Base-by-base conservation (phyloP, 2,888 invertebrate genomes). In the Hirtodrosophila confusa region DNA sequence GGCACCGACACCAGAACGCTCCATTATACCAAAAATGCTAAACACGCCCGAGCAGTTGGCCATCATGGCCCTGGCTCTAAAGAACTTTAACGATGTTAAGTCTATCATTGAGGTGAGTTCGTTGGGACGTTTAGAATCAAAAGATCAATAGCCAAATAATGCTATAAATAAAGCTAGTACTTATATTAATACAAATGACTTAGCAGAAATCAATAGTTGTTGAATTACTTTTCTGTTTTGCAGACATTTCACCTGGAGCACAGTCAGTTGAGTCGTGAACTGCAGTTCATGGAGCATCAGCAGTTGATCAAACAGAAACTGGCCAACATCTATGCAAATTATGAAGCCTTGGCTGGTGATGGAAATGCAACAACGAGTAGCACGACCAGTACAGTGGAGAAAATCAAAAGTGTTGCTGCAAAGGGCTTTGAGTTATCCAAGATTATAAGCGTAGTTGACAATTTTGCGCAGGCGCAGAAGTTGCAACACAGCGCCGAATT, bases 51-150 rank as follows among this genome's bases (percentile, higher is more conserved):
- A 95, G 73, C 94, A 95, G 71, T 92, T 97, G 43, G 94, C 96
- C n/a, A 93, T 95, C 37, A 93, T 95, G 89, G 96, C 96, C 41
- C 92, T 97, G 40, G 94, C 95, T 80, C 94, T 94, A 65, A 94
- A 94, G 60, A 95, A 96, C 88, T 94, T 95, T 74, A 93, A 93
- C 5, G 95, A 95, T 91, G 96, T 96, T 0, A 94, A 94, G 82
- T 94, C 96, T 92, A 96, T 97, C 65, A 94, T 96, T 78, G 94
- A 96, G 94, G 97, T 97, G 92, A 93, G 76, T 35, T 4, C 2
- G 0, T 8, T 7, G 17, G 17, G 17, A 17, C 17, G 17, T 2
- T 17, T 17, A 17, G 17, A 1, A 17, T 1, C 17, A 17, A 17
- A 17, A 1, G 17, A 17, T 17, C 17, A 17, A 11, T 12, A 12